phyloP scores from a whole-genome alignment of 1,140 invertebrate species.

The Lucilia sericata region DNA sequence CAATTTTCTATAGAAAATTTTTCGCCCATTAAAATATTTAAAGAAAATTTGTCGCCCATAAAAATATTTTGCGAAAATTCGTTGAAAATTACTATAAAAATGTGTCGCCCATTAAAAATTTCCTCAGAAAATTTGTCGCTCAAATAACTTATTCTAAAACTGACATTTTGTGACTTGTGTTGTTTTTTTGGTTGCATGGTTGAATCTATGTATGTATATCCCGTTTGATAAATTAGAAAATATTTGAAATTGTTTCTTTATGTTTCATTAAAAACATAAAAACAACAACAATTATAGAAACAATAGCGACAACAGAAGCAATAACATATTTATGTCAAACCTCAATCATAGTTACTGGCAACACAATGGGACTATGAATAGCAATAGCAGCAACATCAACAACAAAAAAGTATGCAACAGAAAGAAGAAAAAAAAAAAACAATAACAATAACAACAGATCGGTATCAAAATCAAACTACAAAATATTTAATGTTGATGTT shows the following conservation, averaged over 20 bases:
- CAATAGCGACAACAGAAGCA: neutral
- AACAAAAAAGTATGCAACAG: neutral
- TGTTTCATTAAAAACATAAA: conserved; percentile 28
- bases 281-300: neutral
- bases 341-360: conserved; percentile 25
- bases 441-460: neutral
- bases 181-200: no score
- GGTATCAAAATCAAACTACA: neutral
- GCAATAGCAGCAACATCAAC: neutral
- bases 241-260: conserved; percentile 28
- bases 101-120: no score
- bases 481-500: conserved; percentile 14
- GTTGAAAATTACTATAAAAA: no score
- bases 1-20: no score
- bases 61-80: no score
- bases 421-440: neutral
- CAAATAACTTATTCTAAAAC: no score
- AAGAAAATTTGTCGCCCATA: no score
- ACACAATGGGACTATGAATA: neutral
- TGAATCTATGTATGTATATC: neutral
- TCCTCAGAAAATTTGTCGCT: no score
- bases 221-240: conserved; percentile 36
- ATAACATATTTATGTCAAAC: conserved; percentile 42
- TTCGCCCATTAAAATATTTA: no score
- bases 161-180: no score